Evolutionary conservation across 2,888 invertebrate genomes (phyloP).

Genomic region (Drosophila kuntzei): DNA sequence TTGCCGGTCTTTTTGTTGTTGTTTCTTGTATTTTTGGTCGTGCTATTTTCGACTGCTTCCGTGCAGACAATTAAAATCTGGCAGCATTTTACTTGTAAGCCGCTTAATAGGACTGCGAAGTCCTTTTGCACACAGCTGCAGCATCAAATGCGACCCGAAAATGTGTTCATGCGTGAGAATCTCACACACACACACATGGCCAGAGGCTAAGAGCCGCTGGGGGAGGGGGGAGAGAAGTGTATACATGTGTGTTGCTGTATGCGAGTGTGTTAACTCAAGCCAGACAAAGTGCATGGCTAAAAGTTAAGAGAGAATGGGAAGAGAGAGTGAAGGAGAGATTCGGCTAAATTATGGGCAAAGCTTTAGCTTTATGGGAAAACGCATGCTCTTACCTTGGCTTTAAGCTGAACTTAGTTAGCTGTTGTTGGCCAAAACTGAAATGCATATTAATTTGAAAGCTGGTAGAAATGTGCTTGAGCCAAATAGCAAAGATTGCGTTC

Average conservation of each 20-base stretch:
- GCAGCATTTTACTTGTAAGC: constrained; percentile 83
- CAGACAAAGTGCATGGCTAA: constrained; percentile 62
- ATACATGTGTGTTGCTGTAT: constrained; percentile 10
- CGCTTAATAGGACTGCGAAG: constrained; percentile 82
- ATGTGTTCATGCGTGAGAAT: constrained; percentile 62
- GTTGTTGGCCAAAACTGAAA: background rate
- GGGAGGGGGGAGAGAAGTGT: background rate
- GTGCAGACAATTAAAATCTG: constrained; percentile 84
- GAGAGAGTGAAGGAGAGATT: constrained; percentile 5
- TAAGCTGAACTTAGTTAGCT: constrained; percentile 32
- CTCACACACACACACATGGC: constrained; percentile 32
- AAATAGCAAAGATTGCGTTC: constrained; percentile 29
- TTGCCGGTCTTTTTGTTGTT: constrained; percentile 7
- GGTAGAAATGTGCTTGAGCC: constrained; percentile 4
- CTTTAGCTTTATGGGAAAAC: constrained; percentile 36
- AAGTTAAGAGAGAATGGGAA: constrained; percentile 27
- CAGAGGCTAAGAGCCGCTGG: constrained; percentile 19
- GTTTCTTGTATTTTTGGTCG: constrained; percentile 28
- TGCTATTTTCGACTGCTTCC: constrained; percentile 36
- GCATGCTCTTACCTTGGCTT: constrained; percentile 39
- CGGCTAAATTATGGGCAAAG: constrained; percentile 50
- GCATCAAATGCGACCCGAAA: constrained; percentile 54
- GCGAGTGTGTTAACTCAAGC: constrained; percentile 63
- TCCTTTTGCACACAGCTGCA: constrained; percentile 53
- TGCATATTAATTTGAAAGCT: constrained; percentile 24